Conservation (phyloP, 2,113 vertebrate genomes). For the Ammodytes dubius region DNA sequence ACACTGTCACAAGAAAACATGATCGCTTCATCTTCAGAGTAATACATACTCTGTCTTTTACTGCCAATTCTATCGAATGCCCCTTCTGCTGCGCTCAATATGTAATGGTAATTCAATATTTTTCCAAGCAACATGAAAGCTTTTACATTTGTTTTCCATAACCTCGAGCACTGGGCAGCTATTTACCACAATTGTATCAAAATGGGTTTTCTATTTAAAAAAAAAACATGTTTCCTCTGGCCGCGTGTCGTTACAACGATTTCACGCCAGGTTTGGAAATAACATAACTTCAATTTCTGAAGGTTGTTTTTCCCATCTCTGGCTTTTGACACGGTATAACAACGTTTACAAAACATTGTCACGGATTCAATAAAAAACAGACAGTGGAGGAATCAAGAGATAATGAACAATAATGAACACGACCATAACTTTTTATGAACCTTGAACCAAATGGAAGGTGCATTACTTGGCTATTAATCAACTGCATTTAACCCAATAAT, state of each 20-base stretch:
- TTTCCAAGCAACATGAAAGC: conserved; percentile 36
- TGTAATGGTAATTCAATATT: conserved; percentile 59
- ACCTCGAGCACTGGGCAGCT: conserved; percentile 39
- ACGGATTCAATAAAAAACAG: neutral
- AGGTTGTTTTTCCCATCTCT: conserved; percentile 53
- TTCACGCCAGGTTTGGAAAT: conserved; percentile 60
- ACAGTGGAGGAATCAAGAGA: neutral
- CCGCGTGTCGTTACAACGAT: conserved; percentile 48
- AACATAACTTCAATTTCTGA: conserved; percentile 56
- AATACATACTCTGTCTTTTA: neutral
- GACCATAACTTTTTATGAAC: neutral
- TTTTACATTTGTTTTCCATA: conserved; percentile 50
- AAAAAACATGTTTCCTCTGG: conserved; percentile 64
- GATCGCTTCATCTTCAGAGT: neutral
- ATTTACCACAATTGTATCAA: conserved; percentile 51
- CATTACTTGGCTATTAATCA: neutral
- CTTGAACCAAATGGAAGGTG: neutral
- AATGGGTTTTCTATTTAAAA: conserved; percentile 46
- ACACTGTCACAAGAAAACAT: neutral
- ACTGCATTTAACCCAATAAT: neutral
- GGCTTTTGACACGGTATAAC: conserved; percentile 42
- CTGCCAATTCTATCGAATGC: conserved; percentile 18
- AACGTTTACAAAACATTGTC: conserved; percentile 35
- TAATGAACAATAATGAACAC: neutral
- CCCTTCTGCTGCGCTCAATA: conserved; percentile 35